phyloP scores from a whole-genome alignment of 1,140 invertebrate species.

The Eriocheir sinensis region DNA sequence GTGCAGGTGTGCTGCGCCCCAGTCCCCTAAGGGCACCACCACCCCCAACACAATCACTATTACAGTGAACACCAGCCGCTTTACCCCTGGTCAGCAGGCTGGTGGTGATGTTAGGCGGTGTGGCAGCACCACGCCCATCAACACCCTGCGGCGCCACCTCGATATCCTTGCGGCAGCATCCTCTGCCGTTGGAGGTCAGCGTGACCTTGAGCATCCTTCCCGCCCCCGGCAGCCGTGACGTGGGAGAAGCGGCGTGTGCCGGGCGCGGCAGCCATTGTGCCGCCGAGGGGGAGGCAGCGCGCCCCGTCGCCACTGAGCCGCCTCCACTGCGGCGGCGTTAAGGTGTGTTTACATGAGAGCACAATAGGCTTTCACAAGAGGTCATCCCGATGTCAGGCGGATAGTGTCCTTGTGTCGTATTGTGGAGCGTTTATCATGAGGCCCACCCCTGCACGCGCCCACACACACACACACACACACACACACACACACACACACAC shows the following conservation, averaged over 20 bases:
- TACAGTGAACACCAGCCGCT: too few species aligned
- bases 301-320: not conserved
- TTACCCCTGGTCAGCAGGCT: too few species aligned
- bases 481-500: constrained; percentile 52
- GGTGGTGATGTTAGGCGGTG: too few species aligned
- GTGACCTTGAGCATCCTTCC: not conserved
- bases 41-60: too few species aligned
- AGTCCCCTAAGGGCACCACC: too few species aligned
- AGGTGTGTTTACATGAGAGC: not conserved
- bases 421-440: not conserved
- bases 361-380: constrained; percentile 15
- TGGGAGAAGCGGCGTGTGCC: not conserved
- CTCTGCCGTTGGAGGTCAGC: not conserved
- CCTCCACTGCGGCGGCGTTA: not conserved
- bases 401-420: constrained; percentile 24
- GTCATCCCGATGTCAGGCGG: not conserved
- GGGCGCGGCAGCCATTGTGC: not conserved
- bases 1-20: too few species aligned
- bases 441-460: not conserved
- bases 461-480: constrained; percentile 34
- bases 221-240: not conserved
- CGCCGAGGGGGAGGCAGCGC: not conserved
- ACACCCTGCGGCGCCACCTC: too few species aligned
- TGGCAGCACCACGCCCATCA: too few species aligned
- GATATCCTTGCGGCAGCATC: not conserved